Evolutionary conservation across 1,140 invertebrate species (phyloP), one percentile per base, ranked within the genome.

Genomic region (Eupeodes corollae): DNA sequence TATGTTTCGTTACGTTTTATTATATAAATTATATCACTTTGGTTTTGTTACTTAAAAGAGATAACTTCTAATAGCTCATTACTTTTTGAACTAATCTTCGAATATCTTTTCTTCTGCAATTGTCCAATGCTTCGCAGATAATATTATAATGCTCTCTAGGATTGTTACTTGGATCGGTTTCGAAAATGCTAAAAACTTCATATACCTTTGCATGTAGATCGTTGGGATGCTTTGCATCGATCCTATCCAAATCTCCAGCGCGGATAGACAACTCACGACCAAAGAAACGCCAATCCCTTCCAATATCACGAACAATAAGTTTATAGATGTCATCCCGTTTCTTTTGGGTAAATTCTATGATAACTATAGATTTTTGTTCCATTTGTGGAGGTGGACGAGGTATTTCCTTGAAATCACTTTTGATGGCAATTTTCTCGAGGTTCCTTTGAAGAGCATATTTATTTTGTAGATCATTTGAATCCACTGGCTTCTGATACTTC

Each of bases 201-300:
- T 59, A 42, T 10, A 67, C 57, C 34, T 56, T 59, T 3, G 56
- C 60, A 30, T 53, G 58, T 0, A 59, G 39, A 31, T 68, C 56
- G 5, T 53, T 42, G 1, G 56, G 56, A 48, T 52, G 58, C n/a
- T 66, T 61, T 3, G 34, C 42, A 49, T 73, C 63, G 3, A 75
- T 64, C 6, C 55, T 54, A 48, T 76, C 73, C 50, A 77, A 73
- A 41, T 66, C 47, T 26, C 54, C 61, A 59, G 77, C 75, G 21
- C 53, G 56, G 18, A 77, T 53, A 32, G 56, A 52, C 15, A 76
- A 51, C 47, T 59, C 52, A 47, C 75, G 63, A 0, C 70, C 71
- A 16, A 76, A 56, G n/a, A 69, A 58, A 51, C 67, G 68, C 75
- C 75, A 77, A 39, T 62, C 59, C n/a, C 58, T 65, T 6, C 75